Evolutionary conservation across 2,888 invertebrate species (phyloP), one percentile per base, ranked within the genome.

Genomic region (Neuroscelio doddi): DNA sequence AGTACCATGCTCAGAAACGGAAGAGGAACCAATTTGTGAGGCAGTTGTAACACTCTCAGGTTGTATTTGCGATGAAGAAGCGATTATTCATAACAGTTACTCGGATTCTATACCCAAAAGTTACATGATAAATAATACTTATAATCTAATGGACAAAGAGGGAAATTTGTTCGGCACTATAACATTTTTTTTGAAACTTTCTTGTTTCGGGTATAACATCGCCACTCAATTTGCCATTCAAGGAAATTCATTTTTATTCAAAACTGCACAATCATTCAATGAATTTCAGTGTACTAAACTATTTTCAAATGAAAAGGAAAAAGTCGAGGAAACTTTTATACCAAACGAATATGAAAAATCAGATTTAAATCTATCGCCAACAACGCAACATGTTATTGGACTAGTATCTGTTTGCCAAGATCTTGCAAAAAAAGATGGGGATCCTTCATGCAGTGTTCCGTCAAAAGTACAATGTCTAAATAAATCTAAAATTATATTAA

Each of bases 181-280:
- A 21, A 67, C 70, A 3, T 57, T 80, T 1, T 79, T 79, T 36
- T 39, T 80, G 1, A 58, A 79, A 39, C 66, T 83, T 1, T 76
- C 80, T 1, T 79, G 79, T 45, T 78, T 77, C 55, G 82, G 81
- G 2, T 76, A 78, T 50, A 74, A 75, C 3, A 74, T 82, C 12
- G 73, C 76, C 0, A 81, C 80, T 0, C 77, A 77, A 50, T 80
- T 80, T 53, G 71, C 71, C 1, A 53, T 72, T 1, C 71, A 72
- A 27, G 65, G 75, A 1, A 66, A 74, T 44, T 71, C 74, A 0
- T 78, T 78, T 52, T 44, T 80, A 12, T 81, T 81, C 52, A 80
- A 79, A 58, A 77, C 67, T 15, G 53, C 63, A 4, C 71, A 71
- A 14, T 71, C 76, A 3, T 32, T 62, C n/a, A 73, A 76, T 27